Evolutionary conservation across 2,113 vertebrate genomes (phyloP), one percentile per base, ranked within the genome.

Genomic region (Mola mola): DNA sequence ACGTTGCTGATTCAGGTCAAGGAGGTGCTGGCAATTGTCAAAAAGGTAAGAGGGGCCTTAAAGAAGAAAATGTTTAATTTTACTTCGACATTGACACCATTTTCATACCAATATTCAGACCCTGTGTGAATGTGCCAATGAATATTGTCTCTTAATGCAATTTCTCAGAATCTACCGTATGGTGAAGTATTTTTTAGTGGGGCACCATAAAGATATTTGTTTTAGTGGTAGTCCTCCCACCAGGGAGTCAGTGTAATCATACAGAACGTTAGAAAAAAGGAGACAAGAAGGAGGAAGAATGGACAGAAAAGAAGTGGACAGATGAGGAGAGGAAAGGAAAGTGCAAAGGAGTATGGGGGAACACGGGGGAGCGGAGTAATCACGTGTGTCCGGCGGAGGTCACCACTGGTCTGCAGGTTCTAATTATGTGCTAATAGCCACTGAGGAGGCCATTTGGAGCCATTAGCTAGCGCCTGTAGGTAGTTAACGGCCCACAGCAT

Each of bases 351-450:
- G 48, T 47, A 75, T 21, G 42, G 62, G 68, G 17, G 60, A 77
- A 63, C 66, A 59, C 34, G 44, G 74, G 66, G 53, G 76, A 73
- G 72, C 71, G 79, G 79, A 88, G 85, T 86, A 85, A 87, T 89
- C 81, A 82, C 82, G 82, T 89, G 87, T 89, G 91, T 91, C 87
- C 87, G 78, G 87, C 86, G 86, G 88, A 93, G 92, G 91, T 90
- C 92, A 92, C 87, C 87, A 84, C 85, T 88, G 89, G 90, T 93
- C 91, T 93, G 84, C 90, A 92, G 91, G 87, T 93, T 93, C 90
- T 93, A 93, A 93, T 93, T 92, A 93, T 91, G 88, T 87, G 88
- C 92, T 93, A 93, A 93, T 92, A 92, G 92, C 88, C 92, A 92
- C 92, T 90, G 88, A 93, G 92, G 90, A 93, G 92, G 91, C 92